A percentile compares a stretch with the other conserved stretches of the same genome.
phyloP scores from a whole-genome alignment of 2,888 invertebrate genomes.

The Synergus umbraculus region DNA sequence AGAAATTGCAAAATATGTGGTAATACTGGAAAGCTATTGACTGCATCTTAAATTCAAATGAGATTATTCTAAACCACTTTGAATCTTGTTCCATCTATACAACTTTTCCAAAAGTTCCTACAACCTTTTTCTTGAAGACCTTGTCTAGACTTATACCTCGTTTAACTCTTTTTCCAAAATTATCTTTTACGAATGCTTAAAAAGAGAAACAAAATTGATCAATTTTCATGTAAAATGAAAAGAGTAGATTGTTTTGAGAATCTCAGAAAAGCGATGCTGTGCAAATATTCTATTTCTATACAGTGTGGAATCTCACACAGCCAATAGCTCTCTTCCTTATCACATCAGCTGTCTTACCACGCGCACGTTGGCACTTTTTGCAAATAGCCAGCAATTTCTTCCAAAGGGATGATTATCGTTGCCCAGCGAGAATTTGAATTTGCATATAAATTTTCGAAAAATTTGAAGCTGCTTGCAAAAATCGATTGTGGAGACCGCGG shows the following conservation, averaged over 20 bases:
- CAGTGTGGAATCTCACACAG: conserved; percentile 23
- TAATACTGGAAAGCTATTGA: conserved; percentile 6
- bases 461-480: neutral
- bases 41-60: neutral
- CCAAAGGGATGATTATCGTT: neutral
- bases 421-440: neutral
- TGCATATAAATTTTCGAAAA: neutral
- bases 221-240: no score
- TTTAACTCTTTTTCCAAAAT: no score
- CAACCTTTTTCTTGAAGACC: no score
- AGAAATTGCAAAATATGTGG: no score
- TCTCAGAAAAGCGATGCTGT: neutral
- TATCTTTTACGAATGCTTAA: no score
- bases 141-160: no score
- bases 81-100: no score
- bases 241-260: neutral
- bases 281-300: neutral
- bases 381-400: neutral
- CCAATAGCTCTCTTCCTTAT: conserved; percentile 17
- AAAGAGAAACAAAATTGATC: no score
- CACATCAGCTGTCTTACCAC: conserved; percentile 37
- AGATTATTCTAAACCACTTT: neutral
- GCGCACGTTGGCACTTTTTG: conserved; percentile 24
- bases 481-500: neutral
- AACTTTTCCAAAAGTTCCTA: no score